phyloP scores from a whole-genome alignment of 2,113 vertebrate species.

The Istiophorus platypterus region DNA sequence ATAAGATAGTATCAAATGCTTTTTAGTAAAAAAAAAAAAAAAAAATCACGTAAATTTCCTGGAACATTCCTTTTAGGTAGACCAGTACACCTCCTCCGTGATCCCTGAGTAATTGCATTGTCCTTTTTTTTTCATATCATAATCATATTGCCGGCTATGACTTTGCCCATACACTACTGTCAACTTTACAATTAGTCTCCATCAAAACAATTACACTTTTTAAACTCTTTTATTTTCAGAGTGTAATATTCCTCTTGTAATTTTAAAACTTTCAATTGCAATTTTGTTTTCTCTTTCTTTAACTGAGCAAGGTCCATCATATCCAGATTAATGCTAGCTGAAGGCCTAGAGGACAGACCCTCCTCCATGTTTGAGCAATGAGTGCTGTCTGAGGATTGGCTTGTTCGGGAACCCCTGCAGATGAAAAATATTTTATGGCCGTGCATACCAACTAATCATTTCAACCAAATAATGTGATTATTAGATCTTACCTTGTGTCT shows the following conservation, averaged over 20 bases:
- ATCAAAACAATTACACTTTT: not conserved
- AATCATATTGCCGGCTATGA: too few relatives aligned
- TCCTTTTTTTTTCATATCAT: too few relatives aligned
- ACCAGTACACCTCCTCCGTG: not conserved
- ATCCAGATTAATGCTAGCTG: not conserved
- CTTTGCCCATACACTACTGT: not conserved
- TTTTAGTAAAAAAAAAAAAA: not conserved
- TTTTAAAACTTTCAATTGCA: constrained; percentile 59
- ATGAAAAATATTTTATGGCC: not conserved
- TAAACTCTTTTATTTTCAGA: not conserved
- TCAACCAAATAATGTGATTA: not conserved
- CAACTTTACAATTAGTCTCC: not conserved
- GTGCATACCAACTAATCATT: fast-evolving
- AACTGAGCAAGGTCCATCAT: constrained; percentile 29
- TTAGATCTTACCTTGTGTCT: not conserved
- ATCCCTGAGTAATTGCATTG: not conserved
- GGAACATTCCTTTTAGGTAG: not conserved
- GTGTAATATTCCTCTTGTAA: constrained; percentile 59
- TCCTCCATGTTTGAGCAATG: too few relatives aligned
- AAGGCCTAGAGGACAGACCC: not conserved
- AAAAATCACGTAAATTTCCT: not conserved
- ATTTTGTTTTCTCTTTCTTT: constrained; percentile 45
- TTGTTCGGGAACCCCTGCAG: not conserved
- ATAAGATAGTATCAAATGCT: not conserved
- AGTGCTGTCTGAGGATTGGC: not conserved